Percentiles rank a stretch among this genome's conserved stretches.
Conservation (phyloP, 2,113 vertebrate species). For the Aleadryas rufinucha region DNA sequence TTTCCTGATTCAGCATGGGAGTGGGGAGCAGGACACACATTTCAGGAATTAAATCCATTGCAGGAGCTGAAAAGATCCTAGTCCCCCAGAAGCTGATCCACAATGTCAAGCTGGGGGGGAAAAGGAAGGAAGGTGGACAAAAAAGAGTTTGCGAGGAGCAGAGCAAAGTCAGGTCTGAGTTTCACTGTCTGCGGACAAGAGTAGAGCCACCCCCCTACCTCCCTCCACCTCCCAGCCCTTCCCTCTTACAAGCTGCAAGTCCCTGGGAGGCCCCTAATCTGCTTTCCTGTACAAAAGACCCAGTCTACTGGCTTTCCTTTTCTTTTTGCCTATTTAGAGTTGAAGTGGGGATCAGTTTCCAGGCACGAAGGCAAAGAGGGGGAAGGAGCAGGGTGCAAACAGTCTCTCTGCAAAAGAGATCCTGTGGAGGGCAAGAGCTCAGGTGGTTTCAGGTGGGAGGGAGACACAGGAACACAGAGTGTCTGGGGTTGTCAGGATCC, state of each 20-base stretch:
- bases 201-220: background rate
- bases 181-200: background rate
- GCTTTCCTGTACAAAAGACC: constrained; percentile 40
- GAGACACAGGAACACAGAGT: background rate
- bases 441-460: background rate
- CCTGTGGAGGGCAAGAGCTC: background rate
- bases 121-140: background rate
- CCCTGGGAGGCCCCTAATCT: constrained; percentile 56
- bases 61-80: background rate
- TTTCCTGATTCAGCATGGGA: constrained; percentile 17
- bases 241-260: background rate
- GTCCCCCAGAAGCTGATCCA: background rate
- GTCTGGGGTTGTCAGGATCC: background rate
- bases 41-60: background rate
- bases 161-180: background rate
- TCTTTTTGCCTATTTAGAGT: constrained; percentile 38
- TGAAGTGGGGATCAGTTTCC: constrained; percentile 54
- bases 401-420: background rate
- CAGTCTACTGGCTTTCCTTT: constrained; percentile 43
- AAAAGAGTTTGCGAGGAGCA: background rate
- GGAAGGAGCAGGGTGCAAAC: background rate
- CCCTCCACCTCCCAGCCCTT: background rate
- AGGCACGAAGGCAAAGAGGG: background rate
- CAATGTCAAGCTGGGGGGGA: accelerated
- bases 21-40: background rate